These are phyloP conservation scores for Pteromalus puparum DNA, from an alignment of 1,140 invertebrate genomes.

Conservation along the genomic window DNA sequence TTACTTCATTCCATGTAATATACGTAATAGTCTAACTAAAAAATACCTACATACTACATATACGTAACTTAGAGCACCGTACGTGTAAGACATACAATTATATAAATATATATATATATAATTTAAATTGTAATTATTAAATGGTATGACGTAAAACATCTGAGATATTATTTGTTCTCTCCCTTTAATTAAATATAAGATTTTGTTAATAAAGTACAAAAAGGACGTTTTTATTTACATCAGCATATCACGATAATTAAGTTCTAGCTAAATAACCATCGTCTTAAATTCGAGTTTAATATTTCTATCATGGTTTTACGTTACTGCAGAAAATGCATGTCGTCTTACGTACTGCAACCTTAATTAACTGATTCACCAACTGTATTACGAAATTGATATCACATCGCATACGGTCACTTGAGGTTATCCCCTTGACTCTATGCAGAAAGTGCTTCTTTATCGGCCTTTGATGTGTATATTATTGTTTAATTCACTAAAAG, in stretches of 20 bases:
- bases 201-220: slow-evolving; percentile 32
- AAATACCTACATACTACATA: slow-evolving; percentile 73
- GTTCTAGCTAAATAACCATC: too few species aligned
- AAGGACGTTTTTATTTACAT: slow-evolving; percentile 7
- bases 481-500: background rate
- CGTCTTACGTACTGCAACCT: slow-evolving; percentile 11
- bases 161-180: slow-evolving; percentile 52
- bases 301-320: background rate
- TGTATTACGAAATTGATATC: slow-evolving; percentile 28
- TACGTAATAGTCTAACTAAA: slow-evolving; percentile 74
- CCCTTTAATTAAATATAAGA: slow-evolving; percentile 42
- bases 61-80: slow-evolving; percentile 75
- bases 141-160: slow-evolving; percentile 73
- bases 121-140: slow-evolving; percentile 77
- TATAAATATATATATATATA: slow-evolving; percentile 70
- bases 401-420: background rate
- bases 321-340: background rate
- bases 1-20: slow-evolving; percentile 77
- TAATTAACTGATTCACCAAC: slow-evolving; percentile 40
- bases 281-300: background rate
- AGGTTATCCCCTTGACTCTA: background rate
- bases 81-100: slow-evolving; percentile 68
- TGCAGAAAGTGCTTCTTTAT: background rate
- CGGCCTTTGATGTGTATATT: background rate
- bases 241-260: background rate